Base-by-base conservation (phyloP, 2,113 vertebrate species). In the Pelodiscus sinensis region DNA sequence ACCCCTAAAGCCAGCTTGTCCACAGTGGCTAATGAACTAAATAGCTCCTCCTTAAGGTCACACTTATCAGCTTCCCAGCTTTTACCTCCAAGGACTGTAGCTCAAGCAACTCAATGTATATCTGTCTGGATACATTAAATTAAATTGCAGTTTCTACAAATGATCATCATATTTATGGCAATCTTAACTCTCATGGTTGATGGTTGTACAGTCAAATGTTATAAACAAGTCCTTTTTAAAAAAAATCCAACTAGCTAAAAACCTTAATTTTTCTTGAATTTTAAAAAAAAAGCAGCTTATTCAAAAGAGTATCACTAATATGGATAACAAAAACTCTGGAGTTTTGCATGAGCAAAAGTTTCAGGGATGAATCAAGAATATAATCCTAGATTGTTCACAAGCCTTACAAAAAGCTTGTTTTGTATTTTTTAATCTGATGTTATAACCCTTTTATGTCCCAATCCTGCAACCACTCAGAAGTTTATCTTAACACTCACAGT, bases 41-140 rank as follows among this genome's bases (percentile, higher is more conserved):
- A 68, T 15, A 19, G 84, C 85, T 50, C 7, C 57, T 75, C 55
- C 65, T 85, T 82, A 94, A 88, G 24, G 95, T 78, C n/a, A 85
- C 21, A 21, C 3, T 81, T 58, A 90, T 79, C 57, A 90, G 35
- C 44, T 90, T 57, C 57, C 58, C 82, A 58, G 88, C 82, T 80
- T 65, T 92, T 73, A 96, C 84, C 56, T 68, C 82, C 86, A 85
- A 51, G 79, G 90, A 18, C 31, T n/a, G 65, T 35, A 9, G 16
- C 15, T 68, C 31, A 68, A 65, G 62, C 14, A 65, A n/a, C 14
- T 65, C 65, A 68, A n/a, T 0, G 0, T 90, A 86, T 71, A 80
- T 78, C 73, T 82, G 75, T 65, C 73, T 85, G 52, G 27, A 90
- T 22, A 12, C 21, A 50, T 50, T 75, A 75, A 50, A 50, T 50